These are phyloP conservation scores for Hetaerina americana DNA, from an alignment of 1,140 invertebrate species.

Conservation along the genomic window DNA sequence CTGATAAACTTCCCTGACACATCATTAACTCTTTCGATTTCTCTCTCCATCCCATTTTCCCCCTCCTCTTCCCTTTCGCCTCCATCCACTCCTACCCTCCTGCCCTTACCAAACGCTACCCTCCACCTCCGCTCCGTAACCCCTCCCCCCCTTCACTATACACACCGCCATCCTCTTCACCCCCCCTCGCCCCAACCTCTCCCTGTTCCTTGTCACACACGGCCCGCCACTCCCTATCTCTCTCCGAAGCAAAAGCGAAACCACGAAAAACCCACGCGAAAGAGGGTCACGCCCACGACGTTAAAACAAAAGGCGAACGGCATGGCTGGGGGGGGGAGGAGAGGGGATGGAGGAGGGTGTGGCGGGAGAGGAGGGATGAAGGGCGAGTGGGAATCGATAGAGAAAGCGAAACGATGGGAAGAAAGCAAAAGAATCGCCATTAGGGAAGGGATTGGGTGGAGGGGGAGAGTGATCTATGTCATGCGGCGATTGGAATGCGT, in stretches of 20 bases:
- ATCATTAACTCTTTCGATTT: not conserved
- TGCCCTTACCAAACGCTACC: conserved; percentile 3
- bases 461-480: too few species aligned
- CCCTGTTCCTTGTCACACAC: conserved; percentile 15
- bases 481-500: too few species aligned
- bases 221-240: conserved; percentile 8
- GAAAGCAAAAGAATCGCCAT: too few species aligned
- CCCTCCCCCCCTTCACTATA: conserved; percentile 8
- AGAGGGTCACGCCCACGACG: conserved; percentile 10
- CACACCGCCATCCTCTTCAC: conserved; percentile 7
- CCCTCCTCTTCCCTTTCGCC: conserved; percentile 21
- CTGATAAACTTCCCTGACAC: not conserved
- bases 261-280: conserved; percentile 24
- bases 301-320: not conserved
- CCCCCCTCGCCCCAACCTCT: conserved; percentile 12
- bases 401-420: too few species aligned
- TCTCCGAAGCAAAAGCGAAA: conserved; percentile 31
- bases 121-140: conserved; percentile 9
- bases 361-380: not conserved
- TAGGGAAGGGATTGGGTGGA: too few species aligned
- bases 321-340: not conserved
- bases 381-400: not conserved
- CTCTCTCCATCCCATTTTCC: conserved; percentile 24
- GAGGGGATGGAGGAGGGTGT: not conserved
- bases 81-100: conserved; percentile 13